These are phyloP conservation scores for Cuniculus paca DNA, from an alignment of 2,797 vertebrate species.

Conservation along the genomic window DNA sequence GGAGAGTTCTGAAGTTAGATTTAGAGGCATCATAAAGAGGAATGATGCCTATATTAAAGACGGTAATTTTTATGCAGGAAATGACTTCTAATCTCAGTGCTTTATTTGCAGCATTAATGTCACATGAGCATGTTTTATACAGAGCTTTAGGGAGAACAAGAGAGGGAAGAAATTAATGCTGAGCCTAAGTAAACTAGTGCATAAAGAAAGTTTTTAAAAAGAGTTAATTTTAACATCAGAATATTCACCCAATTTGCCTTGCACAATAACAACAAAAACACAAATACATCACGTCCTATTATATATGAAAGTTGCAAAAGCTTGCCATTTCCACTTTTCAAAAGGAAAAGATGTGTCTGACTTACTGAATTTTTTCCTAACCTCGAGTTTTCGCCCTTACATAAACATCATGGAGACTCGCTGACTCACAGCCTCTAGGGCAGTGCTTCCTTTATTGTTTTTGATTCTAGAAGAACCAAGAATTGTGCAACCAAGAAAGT, in stretches of 20 bases:
- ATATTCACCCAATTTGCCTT: conserved; percentile 26
- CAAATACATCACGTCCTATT: background rate
- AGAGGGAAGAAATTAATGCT: conserved; percentile 2
- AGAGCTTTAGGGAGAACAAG: background rate
- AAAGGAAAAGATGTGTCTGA: conserved; percentile 57
- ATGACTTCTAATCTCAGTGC: background rate
- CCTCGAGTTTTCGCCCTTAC: conserved; percentile 62
- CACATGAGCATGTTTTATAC: background rate
- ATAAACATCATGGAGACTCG: conserved; percentile 8
- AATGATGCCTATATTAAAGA: background rate
- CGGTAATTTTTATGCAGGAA: conserved; percentile 48
- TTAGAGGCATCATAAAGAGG: conserved; percentile 45
- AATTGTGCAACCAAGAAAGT: background rate
- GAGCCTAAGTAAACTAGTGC: background rate
- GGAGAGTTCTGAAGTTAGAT: conserved; percentile 41
- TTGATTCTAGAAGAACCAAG: background rate
- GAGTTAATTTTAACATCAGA: conserved; percentile 46
- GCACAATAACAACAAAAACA: conserved; percentile 28
- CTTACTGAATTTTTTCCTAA: conserved; percentile 48
- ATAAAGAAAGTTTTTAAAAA: conserved; percentile 29
- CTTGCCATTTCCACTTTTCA: conserved; percentile 30
- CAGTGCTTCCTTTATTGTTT: background rate
- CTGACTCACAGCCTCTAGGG: conserved; percentile 54
- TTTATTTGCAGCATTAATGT: conserved; percentile 60
- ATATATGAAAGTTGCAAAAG: background rate